phyloP scores from a whole-genome alignment of 2,797 vertebrate species.

The Nyctibius grandis region DNA sequence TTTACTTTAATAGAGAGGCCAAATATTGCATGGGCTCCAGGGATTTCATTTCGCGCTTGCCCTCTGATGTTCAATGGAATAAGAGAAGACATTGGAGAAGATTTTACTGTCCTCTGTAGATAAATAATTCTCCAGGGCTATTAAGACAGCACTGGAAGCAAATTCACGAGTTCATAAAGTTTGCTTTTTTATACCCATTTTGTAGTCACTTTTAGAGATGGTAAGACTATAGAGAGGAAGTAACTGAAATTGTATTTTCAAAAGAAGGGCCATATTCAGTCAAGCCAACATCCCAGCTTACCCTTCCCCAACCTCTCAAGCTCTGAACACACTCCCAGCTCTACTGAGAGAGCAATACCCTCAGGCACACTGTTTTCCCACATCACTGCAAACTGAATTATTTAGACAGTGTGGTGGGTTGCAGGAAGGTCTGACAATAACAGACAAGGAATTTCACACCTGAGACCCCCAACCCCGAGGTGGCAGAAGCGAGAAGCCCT shows the following conservation, averaged over 20 bases:
- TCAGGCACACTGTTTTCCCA: neutral
- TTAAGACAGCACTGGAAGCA: neutral
- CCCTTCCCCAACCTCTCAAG: neutral
- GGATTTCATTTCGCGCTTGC: neutral
- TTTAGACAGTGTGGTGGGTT: neutral
- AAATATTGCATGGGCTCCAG: neutral
- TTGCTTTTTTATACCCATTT: neutral
- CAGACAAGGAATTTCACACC: neutral
- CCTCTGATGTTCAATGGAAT: neutral
- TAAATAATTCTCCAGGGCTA: neutral
- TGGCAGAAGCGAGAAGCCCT: neutral
- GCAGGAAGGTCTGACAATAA: neutral
- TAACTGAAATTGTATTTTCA: neutral
- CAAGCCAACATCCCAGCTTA: neutral
- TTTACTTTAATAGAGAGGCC: neutral
- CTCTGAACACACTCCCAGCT: neutral
- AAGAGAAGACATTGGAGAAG: neutral
- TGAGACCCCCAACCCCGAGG: neutral
- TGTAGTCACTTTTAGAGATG: neutral
- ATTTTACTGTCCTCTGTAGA: neutral
- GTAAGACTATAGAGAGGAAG: neutral
- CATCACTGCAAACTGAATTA: neutral
- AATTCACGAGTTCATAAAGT: neutral
- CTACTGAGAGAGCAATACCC: neutral
- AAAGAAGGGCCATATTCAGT: neutral